Base-by-base conservation (phyloP, 2,888 invertebrate genomes). In the Watsonalla binaria region DNA sequence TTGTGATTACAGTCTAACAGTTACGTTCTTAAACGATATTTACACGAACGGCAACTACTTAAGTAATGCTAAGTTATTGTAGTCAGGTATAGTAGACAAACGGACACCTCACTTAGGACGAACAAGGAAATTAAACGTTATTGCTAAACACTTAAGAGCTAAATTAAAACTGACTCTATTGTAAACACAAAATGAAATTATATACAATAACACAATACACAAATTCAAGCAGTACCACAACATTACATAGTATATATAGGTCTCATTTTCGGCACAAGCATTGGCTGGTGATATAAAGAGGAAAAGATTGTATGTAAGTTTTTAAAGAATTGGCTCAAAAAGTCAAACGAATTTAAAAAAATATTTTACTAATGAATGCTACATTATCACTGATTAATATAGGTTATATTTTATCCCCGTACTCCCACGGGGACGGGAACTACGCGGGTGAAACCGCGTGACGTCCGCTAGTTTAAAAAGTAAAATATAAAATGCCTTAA, bases 21-120 rank as follows among this genome's bases (percentile, higher is more conserved):
- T 82, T 80, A 83, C 69, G 76, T 70, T 70, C 77, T 81, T 82
- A 84, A 76, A 80, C 65, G 66, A 72, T 86, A 87, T 86, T 75
- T 86, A 86, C 86, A 87, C 56, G 65, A 73, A 72, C 66, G 62
- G 55, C 64, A 70, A 68, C 70, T 66, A 71, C 78, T 78, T 65
- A 48, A 48, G 13, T 49, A 14, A 14, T 15, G 49, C 49, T 49
- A 74, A 66, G 73, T 77, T 78, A 82, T 80, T 82, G 84, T 84
- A 86, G 80, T 85, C 81, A 77, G 75, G 80, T 78, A 74, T 76
- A 78, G 65, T 64, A 74, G 69, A 76, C 65, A 77, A 73, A 74
- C 68, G 72, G 76, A 76, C 72, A 74, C 63, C 70, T 68, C 66
- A 68, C 65, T 68, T 68, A 70, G 54, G 60, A 55, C 61, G 56